A percentile compares a stretch with the other conserved stretches of the same genome.
phyloP scores from a whole-genome alignment of 2,113 vertebrate species.

The Corythornis madagascariensis region DNA sequence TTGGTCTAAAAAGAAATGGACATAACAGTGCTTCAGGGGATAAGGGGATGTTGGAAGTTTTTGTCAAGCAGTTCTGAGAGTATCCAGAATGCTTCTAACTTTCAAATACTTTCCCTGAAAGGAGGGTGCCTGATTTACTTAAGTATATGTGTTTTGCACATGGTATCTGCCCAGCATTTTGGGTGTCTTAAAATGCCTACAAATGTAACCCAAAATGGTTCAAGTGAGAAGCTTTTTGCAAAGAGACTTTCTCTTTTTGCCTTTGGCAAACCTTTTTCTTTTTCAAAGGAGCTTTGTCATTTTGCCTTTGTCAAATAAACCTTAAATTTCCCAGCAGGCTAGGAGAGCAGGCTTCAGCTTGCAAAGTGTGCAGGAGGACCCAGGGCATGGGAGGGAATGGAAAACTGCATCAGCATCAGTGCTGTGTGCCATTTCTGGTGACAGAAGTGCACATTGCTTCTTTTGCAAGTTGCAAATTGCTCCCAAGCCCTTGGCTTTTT shows the following conservation, averaged over 20 bases:
- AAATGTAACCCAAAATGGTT: background rate
- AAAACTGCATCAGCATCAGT: background rate
- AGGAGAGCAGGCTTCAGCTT: background rate
- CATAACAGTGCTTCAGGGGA: background rate
- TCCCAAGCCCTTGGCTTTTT: background rate
- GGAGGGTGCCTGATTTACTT: background rate
- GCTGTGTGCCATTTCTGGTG: background rate
- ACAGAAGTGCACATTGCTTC: background rate
- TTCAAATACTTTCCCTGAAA: background rate
- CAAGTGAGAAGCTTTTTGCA: background rate
- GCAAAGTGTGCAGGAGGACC: background rate
- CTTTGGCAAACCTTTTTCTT: background rate
- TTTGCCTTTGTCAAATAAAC: background rate
- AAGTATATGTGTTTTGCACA: background rate
- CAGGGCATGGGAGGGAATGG: background rate
- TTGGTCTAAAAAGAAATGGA: background rate
- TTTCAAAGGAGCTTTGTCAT: background rate
- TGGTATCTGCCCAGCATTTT: background rate
- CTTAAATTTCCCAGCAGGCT: background rate
- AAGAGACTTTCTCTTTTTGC: background rate
- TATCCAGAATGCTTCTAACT: background rate
- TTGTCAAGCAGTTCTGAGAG: background rate
- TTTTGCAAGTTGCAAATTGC: background rate
- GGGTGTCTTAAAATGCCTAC: background rate
- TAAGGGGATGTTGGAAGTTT: background rate